Evolutionary conservation across 2,113 vertebrate genomes (phyloP).

Genomic region (Lethenteron reissneri): DNA sequence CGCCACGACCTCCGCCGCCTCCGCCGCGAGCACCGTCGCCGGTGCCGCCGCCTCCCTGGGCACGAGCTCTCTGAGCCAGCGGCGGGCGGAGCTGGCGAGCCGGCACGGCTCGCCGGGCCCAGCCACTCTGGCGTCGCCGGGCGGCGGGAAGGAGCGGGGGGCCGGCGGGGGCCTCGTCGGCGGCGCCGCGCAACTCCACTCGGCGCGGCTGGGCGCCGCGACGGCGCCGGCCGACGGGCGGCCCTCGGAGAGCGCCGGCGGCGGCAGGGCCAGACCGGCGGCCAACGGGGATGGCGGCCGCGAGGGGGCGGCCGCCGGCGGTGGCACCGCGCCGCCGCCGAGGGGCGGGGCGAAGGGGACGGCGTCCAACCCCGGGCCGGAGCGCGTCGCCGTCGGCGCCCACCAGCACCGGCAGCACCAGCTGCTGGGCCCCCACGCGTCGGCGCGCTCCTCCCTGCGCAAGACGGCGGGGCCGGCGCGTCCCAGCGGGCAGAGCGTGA

Average conservation of each 20-base stretch:
- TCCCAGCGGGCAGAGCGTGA: conserved; percentile 49
- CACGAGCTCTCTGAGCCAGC: too few relatives aligned
- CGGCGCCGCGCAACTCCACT: background rate
- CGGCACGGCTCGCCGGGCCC: background rate
- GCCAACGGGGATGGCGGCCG: background rate
- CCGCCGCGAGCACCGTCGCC: conserved; percentile 49
- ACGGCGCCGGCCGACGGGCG: background rate
- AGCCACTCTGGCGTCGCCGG: background rate
- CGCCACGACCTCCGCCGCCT: conserved; percentile 35
- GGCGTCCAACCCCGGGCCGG: background rate
- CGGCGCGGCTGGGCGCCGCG: background rate
- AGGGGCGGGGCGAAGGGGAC: background rate
- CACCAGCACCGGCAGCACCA: conserved; percentile 21
- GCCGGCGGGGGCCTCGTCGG: background rate
- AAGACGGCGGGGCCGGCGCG: background rate
- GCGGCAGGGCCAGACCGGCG: background rate
- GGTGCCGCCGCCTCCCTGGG: too few relatives aligned
- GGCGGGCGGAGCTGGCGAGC: too few relatives aligned
- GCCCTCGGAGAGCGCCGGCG: background rate
- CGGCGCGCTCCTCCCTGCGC: conserved; percentile 1
- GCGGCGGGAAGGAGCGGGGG: background rate
- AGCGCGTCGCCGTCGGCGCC: background rate
- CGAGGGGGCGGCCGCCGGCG: background rate
- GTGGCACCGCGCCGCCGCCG: background rate
- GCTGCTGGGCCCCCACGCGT: conserved; percentile 16